These are phyloP conservation scores for Prenolepis imparis DNA, from an alignment of 2,888 invertebrate genomes.

Conservation along the genomic window DNA sequence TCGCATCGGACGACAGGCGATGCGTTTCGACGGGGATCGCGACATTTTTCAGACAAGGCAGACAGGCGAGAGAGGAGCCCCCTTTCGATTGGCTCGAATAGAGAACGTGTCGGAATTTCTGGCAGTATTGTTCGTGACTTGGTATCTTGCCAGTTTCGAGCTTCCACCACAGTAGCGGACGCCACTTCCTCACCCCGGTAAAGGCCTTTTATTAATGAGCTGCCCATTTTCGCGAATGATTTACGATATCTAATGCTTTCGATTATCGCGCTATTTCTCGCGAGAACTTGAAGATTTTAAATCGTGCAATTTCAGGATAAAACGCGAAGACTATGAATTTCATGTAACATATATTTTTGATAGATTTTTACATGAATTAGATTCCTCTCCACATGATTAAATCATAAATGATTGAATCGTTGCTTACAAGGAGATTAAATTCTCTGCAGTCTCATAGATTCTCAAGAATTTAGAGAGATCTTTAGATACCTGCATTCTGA, in stretches of 20 bases:
- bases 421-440: background rate
- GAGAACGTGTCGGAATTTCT: slow-evolving; percentile 69
- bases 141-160: slow-evolving; percentile 73
- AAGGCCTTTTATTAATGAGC: slow-evolving; percentile 72
- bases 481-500: background rate
- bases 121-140: slow-evolving; percentile 77
- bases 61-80: background rate
- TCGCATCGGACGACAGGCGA: background rate
- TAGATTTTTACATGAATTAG: background rate
- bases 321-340: background rate
- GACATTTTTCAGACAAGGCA: slow-evolving; percentile 57
- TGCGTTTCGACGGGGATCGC: slow-evolving; percentile 3
- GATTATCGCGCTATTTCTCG: slow-evolving; percentile 28
- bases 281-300: too few relatives aligned
- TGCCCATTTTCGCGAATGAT: slow-evolving; percentile 70
- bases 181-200: slow-evolving; percentile 53
- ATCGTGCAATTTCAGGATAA: background rate
- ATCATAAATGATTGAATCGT: background rate
- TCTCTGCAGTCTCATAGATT: background rate
- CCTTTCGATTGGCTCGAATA: slow-evolving; percentile 60
- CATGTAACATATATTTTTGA: background rate
- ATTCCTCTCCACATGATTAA: background rate
- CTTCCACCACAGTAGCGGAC: slow-evolving; percentile 51
- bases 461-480: background rate
- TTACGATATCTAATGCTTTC: slow-evolving; percentile 68